Base-by-base conservation (phyloP, 2,113 vertebrate species). In the Casuarius casuarius region DNA sequence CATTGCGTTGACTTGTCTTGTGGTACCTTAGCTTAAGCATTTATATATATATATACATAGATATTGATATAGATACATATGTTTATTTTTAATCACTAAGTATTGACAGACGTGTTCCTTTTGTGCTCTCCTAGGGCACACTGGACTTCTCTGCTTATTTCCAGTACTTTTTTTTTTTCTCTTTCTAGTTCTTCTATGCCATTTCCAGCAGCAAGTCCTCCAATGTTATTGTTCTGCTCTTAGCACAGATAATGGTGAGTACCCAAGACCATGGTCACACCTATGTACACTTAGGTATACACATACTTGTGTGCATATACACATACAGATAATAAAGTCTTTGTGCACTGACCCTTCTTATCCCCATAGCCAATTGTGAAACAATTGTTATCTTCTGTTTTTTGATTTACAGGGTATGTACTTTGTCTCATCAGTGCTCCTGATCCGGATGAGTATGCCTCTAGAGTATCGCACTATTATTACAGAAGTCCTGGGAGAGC, bases 191-290 rank as follows among this genome's bases (percentile, higher is more conserved):
- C 96, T 99, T 99, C 94, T 99, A 99, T 85, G 99, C 99, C 81
- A 99, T 99, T 96, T 99, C 99, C 86, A 99, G 99, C 98, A 99
- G 98, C 97, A 99, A 99, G 94, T 99, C 99, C 48, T 99, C 99
- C 89, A 99, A 99, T 52, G 99, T 99, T 61, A 99, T 99, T 29
- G 99, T 99, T 90, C 98, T 99, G n/a, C 99, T 99, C 18, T 97
- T 99, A 29, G 99, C 99, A 82, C 99, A 99, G 97, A 99, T 99
- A 93, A 99, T 99, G 99, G 99, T 99, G 96, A 99, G 99, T 98
- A 28, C 42, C 40, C 66, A 54, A 72, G 89, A 16, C 40, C 3
- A 1, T 17, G 31, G 46, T 46, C 46, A 52, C 0, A 0, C 42
- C 12, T 18, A 0, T 5, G 4, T 68, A 4, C 7, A 5, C 77